Conservation (phyloP, 1,140 invertebrate species). For the Delia radicum region DNA sequence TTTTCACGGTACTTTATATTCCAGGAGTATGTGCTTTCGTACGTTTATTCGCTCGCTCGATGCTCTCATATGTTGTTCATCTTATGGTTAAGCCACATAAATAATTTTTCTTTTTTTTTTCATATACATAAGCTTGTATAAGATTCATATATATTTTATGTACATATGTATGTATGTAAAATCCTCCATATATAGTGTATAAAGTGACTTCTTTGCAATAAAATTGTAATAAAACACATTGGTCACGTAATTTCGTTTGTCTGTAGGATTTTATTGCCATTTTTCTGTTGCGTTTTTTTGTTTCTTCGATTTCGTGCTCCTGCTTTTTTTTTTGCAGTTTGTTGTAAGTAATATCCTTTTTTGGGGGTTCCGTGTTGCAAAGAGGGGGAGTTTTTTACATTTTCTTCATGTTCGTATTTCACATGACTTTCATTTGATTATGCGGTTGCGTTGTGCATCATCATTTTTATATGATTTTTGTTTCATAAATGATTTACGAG, state of each 20-base stretch:
- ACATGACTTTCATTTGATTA: neutral
- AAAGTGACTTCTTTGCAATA: slow-evolving; percentile 45
- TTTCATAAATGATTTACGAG: slow-evolving; percentile 8
- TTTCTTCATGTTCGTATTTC: neutral
- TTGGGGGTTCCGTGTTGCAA: neutral
- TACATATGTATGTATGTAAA: neutral
- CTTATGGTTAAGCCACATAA: slow-evolving; percentile 17
- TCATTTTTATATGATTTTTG: slow-evolving; percentile 17
- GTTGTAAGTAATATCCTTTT: neutral
- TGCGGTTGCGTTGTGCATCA: slow-evolving; percentile 13
- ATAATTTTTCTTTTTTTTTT: slow-evolving; percentile 18
- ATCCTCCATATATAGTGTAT: neutral
- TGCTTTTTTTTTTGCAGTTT: neutral
- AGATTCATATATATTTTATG: neutral
- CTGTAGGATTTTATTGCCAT: slow-evolving; percentile 55
- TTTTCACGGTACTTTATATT: slow-evolving; percentile 11
- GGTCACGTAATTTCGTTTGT: slow-evolving; percentile 56
- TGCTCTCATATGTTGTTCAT: neutral
- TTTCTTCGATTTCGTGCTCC: neutral
- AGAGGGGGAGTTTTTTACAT: neutral
- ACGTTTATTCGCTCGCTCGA: neutral
- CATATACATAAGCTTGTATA: neutral
- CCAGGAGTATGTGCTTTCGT: neutral
- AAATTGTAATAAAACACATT: slow-evolving; percentile 57
- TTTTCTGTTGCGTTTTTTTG: neutral